Percentiles rank a stretch among this genome's conserved stretches.
These are phyloP conservation scores for Indicator indicator DNA, from an alignment of 2,113 vertebrate species.

Conservation along the genomic window DNA sequence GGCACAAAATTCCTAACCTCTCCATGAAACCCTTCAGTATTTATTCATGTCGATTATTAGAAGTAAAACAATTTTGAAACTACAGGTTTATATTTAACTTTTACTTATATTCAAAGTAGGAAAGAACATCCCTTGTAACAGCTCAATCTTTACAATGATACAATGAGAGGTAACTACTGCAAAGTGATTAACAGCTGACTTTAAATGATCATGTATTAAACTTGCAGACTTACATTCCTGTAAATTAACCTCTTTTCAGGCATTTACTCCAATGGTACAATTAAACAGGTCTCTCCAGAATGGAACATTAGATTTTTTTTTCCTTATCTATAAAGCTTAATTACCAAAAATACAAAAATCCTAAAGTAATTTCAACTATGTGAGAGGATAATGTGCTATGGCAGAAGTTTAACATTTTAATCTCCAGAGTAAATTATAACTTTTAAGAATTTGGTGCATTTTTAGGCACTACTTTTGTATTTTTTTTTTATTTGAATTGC, in stretches of 20 bases:
- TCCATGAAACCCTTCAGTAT: neutral
- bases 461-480: conserved; percentile 65
- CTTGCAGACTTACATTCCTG: conserved; percentile 30
- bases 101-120: conserved; percentile 72
- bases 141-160: conserved; percentile 21
- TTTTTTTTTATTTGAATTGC: conserved; percentile 32
- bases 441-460: conserved; percentile 31
- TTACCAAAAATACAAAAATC: conserved; percentile 61
- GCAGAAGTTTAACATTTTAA: conserved; percentile 43
- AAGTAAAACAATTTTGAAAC: conserved; percentile 37
- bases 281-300: conserved; percentile 50
- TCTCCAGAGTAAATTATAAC: neutral
- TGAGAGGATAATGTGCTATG: conserved; percentile 45
- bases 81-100: conserved; percentile 37
- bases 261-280: conserved; percentile 16
- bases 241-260: conserved; percentile 34
- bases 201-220: conserved; percentile 7
- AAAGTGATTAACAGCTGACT: conserved; percentile 59
- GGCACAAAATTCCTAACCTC: neutral
- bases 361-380: conserved; percentile 25
- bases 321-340: conserved; percentile 58
- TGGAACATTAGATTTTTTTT: neutral
- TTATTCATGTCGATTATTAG: neutral
- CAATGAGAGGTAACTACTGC: conserved; percentile 41
- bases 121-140: conserved; percentile 62